Evolutionary conservation across 1,140 invertebrate genomes (phyloP).

Genomic region (Trinorchestia longiramus): DNA sequence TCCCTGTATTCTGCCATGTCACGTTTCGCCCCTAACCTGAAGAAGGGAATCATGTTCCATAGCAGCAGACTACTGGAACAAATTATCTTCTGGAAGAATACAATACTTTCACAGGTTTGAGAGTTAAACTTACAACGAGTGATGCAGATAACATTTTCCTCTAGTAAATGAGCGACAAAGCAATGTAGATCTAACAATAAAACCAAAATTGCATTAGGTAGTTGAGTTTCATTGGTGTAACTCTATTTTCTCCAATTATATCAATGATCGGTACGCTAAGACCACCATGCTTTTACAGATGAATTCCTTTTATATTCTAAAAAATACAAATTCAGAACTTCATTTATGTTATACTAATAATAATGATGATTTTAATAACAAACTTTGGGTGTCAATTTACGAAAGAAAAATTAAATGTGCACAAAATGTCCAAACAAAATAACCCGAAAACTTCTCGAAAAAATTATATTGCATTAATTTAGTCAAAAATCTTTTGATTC

Average conservation of each 20-base stretch:
- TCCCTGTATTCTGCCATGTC: not conserved
- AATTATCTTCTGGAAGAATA: not conserved
- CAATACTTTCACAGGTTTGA: not conserved
- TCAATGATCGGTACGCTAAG: no score
- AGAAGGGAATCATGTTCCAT: not conserved
- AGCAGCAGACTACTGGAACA: not conserved
- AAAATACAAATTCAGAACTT: no score
- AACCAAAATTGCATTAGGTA: no score
- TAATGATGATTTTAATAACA: no score
- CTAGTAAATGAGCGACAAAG: not conserved
- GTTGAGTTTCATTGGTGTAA: no score
- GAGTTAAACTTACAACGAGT: not conserved
- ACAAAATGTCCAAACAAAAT: not conserved
- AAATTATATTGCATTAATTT: not conserved
- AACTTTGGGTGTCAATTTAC: no score
- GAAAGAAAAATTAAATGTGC: no score
- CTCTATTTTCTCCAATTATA: no score
- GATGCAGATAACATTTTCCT: not conserved
- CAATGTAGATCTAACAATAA: not conserved
- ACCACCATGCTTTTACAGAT: no score
- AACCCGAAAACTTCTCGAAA: not conserved
- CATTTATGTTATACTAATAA: no score
- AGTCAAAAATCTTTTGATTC: not conserved
- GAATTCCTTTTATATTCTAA: no score
- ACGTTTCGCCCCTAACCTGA: not conserved